phyloP scores from a whole-genome alignment of 2,888 invertebrate genomes.

The Eumacrocentrus americanus region DNA sequence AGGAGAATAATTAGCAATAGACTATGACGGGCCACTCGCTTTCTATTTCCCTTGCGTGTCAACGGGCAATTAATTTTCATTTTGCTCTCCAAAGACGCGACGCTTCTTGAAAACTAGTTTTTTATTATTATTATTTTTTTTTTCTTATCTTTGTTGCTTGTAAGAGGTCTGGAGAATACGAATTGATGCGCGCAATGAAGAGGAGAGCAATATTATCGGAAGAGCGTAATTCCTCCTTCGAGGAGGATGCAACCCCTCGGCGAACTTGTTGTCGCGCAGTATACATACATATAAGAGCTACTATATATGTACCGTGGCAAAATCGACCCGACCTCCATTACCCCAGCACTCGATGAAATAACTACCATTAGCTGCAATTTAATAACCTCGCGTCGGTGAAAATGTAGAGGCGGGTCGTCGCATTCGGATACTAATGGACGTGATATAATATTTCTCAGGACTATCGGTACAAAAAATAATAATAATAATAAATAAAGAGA shows the following conservation, averaged over 20 bases:
- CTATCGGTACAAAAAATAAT: conserved; percentile 5
- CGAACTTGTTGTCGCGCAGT: conserved; percentile 7
- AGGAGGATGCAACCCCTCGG: neutral
- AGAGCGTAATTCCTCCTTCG: conserved; percentile 1
- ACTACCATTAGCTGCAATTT: conserved; percentile 25
- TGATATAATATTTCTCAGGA: conserved; percentile 15
- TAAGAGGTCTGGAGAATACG: neutral
- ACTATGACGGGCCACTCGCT: conserved; percentile 34
- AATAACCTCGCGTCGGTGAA: conserved; percentile 23
- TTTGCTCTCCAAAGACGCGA: conserved; percentile 28
- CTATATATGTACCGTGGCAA: neutral
- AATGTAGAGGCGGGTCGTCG: neutral
- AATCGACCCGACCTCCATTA: conserved; percentile 2
- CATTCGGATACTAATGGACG: conserved; percentile 23
- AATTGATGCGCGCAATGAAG: neutral
- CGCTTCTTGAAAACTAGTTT: neutral
- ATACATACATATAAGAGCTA: neutral
- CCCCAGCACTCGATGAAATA: conserved; percentile 14
- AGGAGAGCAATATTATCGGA: neutral
- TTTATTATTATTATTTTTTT: conserved; percentile 4
- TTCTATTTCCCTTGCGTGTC: conserved; percentile 45
- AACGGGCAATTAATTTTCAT: conserved; percentile 41
- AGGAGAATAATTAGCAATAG: conserved; percentile 35
- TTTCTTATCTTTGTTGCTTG: neutral
- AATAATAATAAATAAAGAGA: conserved; percentile 8